Conservation (phyloP, 2,797 vertebrate species). For the Uromys caudimaculatus region DNA sequence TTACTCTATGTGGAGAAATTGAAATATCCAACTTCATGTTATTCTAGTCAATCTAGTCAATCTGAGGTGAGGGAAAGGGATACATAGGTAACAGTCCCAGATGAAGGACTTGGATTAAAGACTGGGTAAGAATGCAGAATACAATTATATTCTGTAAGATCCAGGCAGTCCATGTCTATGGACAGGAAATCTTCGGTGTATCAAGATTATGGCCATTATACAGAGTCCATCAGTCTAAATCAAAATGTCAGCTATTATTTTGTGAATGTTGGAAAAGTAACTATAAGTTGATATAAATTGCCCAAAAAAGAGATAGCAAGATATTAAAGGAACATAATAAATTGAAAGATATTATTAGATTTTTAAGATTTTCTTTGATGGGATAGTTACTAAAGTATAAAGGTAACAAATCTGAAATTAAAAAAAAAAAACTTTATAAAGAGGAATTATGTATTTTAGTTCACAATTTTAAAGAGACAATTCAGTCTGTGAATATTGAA, state of each 20-base stretch:
- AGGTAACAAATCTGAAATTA: background rate
- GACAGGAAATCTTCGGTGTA: background rate
- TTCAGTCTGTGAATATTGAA: background rate
- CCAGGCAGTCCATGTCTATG: background rate
- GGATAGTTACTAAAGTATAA: background rate
- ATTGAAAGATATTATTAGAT: background rate
- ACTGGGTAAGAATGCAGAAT: background rate
- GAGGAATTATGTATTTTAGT: background rate
- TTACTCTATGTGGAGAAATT: background rate
- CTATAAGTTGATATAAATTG: background rate
- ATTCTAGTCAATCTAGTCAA: background rate
- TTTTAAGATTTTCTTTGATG: background rate
- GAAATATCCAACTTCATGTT: background rate
- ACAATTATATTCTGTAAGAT: background rate
- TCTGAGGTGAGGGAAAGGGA: fast-evolving
- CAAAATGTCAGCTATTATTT: background rate
- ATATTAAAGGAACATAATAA: background rate
- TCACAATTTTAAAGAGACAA: background rate
- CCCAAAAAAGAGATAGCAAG: background rate
- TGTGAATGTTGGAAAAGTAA: background rate
- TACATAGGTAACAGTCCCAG: background rate
- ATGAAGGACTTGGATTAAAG: background rate
- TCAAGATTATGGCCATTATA: background rate
- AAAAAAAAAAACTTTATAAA: background rate
- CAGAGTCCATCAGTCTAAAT: too few species aligned